phyloP scores from a whole-genome alignment of 2,113 vertebrate species.

The Lota lota region DNA sequence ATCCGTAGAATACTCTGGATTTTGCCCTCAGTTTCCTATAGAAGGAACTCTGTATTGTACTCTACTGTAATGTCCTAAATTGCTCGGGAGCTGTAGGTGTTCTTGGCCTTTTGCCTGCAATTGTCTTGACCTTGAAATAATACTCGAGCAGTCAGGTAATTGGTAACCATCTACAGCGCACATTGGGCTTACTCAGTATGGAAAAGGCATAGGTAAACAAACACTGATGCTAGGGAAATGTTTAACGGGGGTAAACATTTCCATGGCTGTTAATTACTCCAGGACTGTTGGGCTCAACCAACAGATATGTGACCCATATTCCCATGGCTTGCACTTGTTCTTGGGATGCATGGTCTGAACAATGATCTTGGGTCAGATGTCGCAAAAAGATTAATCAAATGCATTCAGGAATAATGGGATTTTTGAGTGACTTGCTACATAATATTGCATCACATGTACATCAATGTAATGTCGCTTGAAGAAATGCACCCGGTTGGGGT shows the following conservation, averaged over 20 bases:
- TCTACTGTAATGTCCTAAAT: not conserved
- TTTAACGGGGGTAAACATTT: conserved; percentile 43
- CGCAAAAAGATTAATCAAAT: too few relatives aligned
- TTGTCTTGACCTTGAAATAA: not conserved
- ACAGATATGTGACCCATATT: conserved; percentile 53
- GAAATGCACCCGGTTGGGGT: not conserved
- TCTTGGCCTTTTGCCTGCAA: not conserved
- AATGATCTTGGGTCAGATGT: too few relatives aligned
- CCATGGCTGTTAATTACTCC: conserved; percentile 51
- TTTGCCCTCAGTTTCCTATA: conserved; percentile 2
- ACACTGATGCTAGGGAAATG: conserved; percentile 42
- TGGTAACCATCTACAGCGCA: not conserved
- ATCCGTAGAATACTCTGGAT: conserved; percentile 26
- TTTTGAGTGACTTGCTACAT: too few relatives aligned
- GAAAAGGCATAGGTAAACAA: conserved; percentile 19
- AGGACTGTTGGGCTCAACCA: conserved; percentile 47
- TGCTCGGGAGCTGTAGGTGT: not conserved
- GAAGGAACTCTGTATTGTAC: not conserved
- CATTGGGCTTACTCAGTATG: conserved; percentile 19
- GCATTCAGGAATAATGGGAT: too few relatives aligned
- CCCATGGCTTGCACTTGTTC: conserved; percentile 32
- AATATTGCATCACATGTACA: too few relatives aligned
- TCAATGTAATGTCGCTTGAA: not conserved
- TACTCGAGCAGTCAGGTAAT: not conserved
- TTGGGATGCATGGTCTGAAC: too few relatives aligned